Percentiles rank a stretch among this genome's conserved stretches.
Evolutionary conservation across 2,797 vertebrate species (phyloP).

Genomic region (Enteromius thamalakanensis): DNA sequence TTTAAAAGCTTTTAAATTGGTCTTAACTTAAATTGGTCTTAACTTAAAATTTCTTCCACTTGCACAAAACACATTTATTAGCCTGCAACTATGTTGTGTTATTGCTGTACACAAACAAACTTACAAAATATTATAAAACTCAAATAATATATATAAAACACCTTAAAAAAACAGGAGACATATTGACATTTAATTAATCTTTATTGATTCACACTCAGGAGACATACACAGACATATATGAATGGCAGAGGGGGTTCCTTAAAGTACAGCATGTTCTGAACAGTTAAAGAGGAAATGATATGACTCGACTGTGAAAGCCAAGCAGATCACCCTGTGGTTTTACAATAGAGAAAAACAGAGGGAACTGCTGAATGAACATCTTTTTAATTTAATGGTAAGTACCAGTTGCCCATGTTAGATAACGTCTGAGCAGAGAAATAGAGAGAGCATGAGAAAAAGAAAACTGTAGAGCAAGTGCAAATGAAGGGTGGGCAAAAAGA

Average conservation of each 20-base stretch:
- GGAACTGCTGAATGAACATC: constrained; percentile 59
- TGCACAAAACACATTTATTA: not conserved
- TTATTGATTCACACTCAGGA: constrained; percentile 54
- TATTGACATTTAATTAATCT: constrained; percentile 9
- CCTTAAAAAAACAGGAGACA: constrained; percentile 31
- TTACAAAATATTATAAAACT: not conserved
- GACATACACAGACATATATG: constrained; percentile 55
- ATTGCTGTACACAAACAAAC: not conserved
- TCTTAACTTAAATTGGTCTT: not conserved
- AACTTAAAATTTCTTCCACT: not conserved
- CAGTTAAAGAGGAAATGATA: constrained; percentile 74
- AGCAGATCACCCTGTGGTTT: constrained; percentile 70
- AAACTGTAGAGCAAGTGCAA: constrained; percentile 68
- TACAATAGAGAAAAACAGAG: constrained; percentile 59
- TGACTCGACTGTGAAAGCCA: constrained; percentile 63
- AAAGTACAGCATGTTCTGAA: constrained; percentile 78
- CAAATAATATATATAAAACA: constrained; percentile 2
- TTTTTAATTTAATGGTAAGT: constrained; percentile 67
- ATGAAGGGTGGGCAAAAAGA: constrained; percentile 66
- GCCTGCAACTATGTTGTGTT: not conserved
- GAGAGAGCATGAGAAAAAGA: constrained; percentile 54
- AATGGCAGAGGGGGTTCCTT: constrained; percentile 67
- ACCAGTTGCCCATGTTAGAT: constrained; percentile 56
- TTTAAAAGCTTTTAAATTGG: too few species aligned
- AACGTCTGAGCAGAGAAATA: constrained; percentile 60